Conservation (phyloP, 2,888 invertebrate species). For the Pyrrhosoma nymphula region DNA sequence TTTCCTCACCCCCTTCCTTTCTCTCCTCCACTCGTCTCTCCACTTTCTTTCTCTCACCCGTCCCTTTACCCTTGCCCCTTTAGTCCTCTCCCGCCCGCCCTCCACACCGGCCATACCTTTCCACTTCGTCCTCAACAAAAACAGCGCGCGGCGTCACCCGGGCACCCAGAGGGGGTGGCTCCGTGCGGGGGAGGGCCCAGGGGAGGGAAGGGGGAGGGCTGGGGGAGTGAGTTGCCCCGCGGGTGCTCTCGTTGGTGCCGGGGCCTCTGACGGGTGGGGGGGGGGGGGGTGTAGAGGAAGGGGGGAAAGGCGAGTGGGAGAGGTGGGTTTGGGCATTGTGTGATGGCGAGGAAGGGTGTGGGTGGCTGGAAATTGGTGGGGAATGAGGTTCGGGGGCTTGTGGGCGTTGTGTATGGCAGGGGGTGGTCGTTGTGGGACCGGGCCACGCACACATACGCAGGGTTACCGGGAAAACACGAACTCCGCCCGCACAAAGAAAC, state of each 20-base stretch:
- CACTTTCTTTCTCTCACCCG: not conserved
- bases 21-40: not conserved
- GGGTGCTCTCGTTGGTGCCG: not conserved
- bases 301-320: not conserved
- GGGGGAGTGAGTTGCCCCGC: conserved; percentile 9
- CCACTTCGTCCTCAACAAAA: conserved; percentile 7
- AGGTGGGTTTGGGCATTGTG: not conserved
- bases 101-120: not conserved
- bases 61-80: not conserved
- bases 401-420: not conserved
- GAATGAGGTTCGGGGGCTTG: not conserved
- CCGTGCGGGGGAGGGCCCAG: no score
- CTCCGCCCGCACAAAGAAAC: conserved; percentile 18
- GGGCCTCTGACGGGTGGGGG: not conserved
- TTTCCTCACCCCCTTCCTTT: not conserved
- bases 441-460: not conserved
- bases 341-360: not conserved
- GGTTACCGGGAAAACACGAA: not conserved
- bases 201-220: not conserved
- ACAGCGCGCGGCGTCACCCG: not conserved
- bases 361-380: not conserved
- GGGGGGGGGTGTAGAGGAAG: not conserved
- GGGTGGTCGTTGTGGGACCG: not conserved
- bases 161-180: not conserved
- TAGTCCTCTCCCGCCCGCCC: not conserved